Conservation (phyloP, 2,113 vertebrate genomes). For the Agapornis roseicollis region DNA sequence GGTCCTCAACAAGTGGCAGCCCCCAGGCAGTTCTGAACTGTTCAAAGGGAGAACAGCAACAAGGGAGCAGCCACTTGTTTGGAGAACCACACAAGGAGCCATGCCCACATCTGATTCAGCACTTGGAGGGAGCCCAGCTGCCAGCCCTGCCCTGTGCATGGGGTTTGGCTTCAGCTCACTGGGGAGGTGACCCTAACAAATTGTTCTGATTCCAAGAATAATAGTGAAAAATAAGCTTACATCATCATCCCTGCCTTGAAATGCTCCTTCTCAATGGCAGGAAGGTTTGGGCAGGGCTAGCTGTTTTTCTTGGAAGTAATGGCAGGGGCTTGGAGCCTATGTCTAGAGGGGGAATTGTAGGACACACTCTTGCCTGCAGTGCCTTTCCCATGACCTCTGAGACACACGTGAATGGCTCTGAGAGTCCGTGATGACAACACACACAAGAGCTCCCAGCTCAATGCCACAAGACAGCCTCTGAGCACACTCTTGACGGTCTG, state of each 20-base stretch:
- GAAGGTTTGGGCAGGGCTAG: neutral
- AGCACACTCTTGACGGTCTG: neutral
- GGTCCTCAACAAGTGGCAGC: neutral
- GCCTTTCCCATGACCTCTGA: neutral
- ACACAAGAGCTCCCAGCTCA: neutral
- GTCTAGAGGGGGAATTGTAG: fast-evolving
- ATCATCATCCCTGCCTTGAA: neutral
- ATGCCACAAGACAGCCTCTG: neutral
- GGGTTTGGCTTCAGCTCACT: neutral
- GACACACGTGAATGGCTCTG: fast-evolving
- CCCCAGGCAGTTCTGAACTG: neutral
- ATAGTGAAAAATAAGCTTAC: neutral
- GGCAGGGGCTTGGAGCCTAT: neutral
- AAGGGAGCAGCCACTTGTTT: neutral
- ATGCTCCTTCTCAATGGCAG: neutral
- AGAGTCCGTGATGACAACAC: neutral
- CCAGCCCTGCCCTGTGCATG: neutral
- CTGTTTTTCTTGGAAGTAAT: neutral
- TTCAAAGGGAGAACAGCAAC: neutral
- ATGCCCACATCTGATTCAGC: neutral
- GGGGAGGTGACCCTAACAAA: neutral
- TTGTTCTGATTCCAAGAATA: neutral
- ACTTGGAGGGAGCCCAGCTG: neutral
- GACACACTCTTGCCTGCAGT: neutral
- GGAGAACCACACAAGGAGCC: neutral